These are phyloP conservation scores for Atrina japonica DNA, from an alignment of 2,888 invertebrate genomes.

Conservation along the genomic window DNA sequence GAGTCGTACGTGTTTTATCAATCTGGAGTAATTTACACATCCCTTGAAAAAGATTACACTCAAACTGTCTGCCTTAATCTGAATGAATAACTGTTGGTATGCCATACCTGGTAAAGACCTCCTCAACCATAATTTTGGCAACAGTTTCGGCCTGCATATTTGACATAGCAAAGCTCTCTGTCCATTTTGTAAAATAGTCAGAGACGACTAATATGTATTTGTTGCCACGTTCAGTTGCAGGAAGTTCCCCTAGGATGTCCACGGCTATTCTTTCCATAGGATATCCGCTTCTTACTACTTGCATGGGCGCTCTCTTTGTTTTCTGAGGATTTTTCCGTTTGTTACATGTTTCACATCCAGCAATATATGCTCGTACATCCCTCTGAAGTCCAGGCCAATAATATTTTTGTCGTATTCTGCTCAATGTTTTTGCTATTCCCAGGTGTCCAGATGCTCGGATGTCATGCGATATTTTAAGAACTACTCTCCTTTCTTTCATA, in stretches of 20 bases:
- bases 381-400: constrained; percentile 19
- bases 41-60: no score
- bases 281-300: not conserved
- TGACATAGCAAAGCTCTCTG: constrained; percentile 5
- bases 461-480: not conserved
- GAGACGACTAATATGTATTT: constrained; percentile 10
- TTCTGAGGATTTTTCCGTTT: not conserved
- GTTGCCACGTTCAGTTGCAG: constrained; percentile 1
- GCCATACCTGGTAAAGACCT: no score
- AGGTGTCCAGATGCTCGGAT: constrained; percentile 1
- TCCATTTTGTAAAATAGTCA: constrained; percentile 5
- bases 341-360: constrained; percentile 5
- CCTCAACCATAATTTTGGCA: not conserved
- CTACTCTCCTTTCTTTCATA: no score
- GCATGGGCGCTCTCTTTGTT: constrained; percentile 3
- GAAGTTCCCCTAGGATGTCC: constrained; percentile 7
- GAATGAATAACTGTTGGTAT: no score
- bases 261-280: constrained; percentile 6
- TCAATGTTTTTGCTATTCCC: constrained; percentile 8
- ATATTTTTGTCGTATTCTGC: not conserved
- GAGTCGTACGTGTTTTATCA: no score
- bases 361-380: constrained; percentile 2
- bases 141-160: constrained; percentile 12
- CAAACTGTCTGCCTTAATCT: no score
- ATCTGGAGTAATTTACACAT: no score